Conservation (phyloP, 92 coral and sea anemone species). For the Nematostella vectensis region DNA sequence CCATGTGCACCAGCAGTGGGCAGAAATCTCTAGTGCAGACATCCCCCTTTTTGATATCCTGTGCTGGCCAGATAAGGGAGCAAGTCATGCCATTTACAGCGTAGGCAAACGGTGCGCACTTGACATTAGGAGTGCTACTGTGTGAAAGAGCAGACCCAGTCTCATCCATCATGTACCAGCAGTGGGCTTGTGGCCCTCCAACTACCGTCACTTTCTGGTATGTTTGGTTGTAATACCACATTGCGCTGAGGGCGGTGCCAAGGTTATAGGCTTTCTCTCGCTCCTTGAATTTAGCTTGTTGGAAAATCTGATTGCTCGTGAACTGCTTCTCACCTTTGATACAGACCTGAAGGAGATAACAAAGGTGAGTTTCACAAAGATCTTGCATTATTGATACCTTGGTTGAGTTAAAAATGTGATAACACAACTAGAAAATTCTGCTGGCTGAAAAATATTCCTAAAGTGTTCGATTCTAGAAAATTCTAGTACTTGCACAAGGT, state of each 20-base stretch:
- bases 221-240: conserved; percentile 88
- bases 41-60: conserved; percentile 43
- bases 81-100: conserved; percentile 50
- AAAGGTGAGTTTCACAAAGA: background rate
- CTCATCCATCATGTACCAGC: conserved; percentile 79
- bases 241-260: conserved; percentile 29
- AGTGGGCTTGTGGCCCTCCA: conserved; percentile 44
- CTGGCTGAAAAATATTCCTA: too few species aligned
- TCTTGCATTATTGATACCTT: too few species aligned
- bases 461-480: too few species aligned
- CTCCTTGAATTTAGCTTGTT: conserved; percentile 46
- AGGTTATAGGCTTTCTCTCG: conserved; percentile 18
- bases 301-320: conserved; percentile 50
- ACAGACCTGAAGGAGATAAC: conserved; percentile 39
- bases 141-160: conserved; percentile 65
- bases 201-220: conserved; percentile 52
- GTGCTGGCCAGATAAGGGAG: conserved; percentile 65
- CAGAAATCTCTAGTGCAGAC: conserved; percentile 62
- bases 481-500: too few species aligned
- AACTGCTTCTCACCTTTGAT: conserved; percentile 64
- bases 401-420: too few species aligned
- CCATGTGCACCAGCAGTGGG: conserved; percentile 35
- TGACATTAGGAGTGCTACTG: conserved; percentile 51
- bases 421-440: too few species aligned
- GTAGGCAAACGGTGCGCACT: conserved; percentile 77